Conservation (phyloP, 2,888 invertebrate genomes). For the Stegana nigrithorax region DNA sequence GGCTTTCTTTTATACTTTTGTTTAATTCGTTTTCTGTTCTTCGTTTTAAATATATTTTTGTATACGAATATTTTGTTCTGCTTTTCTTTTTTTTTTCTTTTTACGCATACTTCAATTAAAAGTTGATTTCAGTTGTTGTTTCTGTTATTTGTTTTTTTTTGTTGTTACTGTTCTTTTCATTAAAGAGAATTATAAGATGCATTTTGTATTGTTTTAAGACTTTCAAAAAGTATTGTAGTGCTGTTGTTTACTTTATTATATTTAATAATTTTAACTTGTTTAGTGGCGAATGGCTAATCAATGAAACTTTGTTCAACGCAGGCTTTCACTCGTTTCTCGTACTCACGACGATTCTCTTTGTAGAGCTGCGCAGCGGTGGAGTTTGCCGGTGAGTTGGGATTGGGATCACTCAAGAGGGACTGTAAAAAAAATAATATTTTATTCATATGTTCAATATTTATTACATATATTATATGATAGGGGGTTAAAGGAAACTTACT, state of each 20-base stretch:
- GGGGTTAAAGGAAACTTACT: conserved; percentile 71
- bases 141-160: neutral
- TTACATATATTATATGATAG: neutral
- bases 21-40: neutral
- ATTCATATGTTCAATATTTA: too few species aligned
- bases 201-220: neutral
- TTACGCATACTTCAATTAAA: too few species aligned
- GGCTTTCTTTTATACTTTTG: neutral
- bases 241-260: conserved; percentile 2
- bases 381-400: conserved; percentile 99
- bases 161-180: neutral
- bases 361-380: conserved; percentile 99
- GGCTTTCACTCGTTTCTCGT: conserved; percentile 99
- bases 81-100: neutral
- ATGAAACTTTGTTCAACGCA: conserved; percentile 99
- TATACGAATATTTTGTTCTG: neutral
- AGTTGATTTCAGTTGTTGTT: neutral
- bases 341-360: conserved; percentile 98
- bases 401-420: conserved; percentile 99
- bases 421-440: conserved; percentile 69
- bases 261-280: neutral
- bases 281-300: conserved; percentile 75
- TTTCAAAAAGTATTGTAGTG: neutral
- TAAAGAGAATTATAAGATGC: neutral
- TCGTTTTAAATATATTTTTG: neutral